A percentile compares a stretch with the other conserved stretches of the same genome.
Evolutionary conservation across 2,113 vertebrate genomes (phyloP).

Genomic region (Hippocampus barbouri): DNA sequence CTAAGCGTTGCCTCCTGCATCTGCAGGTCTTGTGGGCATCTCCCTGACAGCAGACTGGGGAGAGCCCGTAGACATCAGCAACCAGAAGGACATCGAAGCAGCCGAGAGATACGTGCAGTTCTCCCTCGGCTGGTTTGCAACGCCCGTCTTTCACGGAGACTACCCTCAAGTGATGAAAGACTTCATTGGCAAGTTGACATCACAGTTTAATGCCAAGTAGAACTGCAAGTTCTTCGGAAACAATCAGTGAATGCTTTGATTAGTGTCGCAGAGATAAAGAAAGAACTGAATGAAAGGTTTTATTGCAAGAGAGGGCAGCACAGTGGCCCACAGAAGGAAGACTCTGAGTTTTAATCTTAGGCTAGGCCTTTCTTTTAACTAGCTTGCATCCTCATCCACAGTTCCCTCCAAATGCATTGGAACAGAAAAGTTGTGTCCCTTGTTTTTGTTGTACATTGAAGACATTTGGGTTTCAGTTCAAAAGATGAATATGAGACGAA

Average conservation of each 20-base stretch:
- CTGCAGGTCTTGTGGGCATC: constrained; percentile 84
- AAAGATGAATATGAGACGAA: no score
- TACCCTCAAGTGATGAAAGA: constrained; percentile 95
- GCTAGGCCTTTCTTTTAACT: no score
- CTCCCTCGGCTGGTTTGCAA: constrained; percentile 92
- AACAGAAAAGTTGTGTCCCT: no score
- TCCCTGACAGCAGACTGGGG: constrained; percentile 87
- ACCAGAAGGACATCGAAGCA: constrained; percentile 81
- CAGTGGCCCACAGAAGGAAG: neutral
- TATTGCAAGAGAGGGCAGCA: no score
- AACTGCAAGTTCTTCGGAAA: neutral
- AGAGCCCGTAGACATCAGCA: constrained; percentile 84
- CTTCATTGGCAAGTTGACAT: constrained; percentile 74
- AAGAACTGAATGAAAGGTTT: no score
- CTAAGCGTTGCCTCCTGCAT: constrained; percentile 21
- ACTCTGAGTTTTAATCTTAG: neutral
- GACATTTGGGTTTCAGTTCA: no score
- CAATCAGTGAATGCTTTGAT: neutral
- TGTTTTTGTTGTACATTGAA: no score
- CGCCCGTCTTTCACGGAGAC: constrained; percentile 89
- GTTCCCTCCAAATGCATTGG: no score
- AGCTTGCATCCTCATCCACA: no score
- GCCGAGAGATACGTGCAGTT: constrained; percentile 91
- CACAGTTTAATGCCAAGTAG: neutral
- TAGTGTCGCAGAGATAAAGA: no score